phyloP scores from a whole-genome alignment of 2,888 invertebrate genomes.

The Geotrupes spiniger region DNA sequence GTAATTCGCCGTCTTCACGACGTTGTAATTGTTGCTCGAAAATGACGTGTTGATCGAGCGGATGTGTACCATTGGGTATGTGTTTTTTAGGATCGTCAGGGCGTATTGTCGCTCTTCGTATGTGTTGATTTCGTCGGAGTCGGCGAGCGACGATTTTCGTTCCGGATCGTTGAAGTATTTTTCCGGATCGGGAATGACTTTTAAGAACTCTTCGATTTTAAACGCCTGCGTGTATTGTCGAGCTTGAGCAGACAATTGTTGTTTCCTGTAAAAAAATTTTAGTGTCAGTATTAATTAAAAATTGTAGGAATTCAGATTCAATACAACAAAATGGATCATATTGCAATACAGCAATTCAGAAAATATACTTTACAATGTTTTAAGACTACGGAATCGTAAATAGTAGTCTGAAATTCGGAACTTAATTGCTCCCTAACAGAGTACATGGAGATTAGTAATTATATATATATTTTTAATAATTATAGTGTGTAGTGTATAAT shows the following conservation, averaged over 20 bases:
- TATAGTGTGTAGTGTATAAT: too few species aligned
- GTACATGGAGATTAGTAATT: too few species aligned
- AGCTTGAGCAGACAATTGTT: slow-evolving; percentile 44
- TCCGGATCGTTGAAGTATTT: slow-evolving; percentile 37
- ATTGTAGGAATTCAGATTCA: too few species aligned
- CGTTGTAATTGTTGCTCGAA: background rate
- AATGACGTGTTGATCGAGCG: background rate
- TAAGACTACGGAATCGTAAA: too few species aligned
- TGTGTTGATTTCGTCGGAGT: slow-evolving; percentile 6
- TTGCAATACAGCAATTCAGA: too few species aligned
- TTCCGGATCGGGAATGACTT: slow-evolving; percentile 50
- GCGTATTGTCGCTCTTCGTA: background rate
- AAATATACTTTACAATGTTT: too few species aligned
- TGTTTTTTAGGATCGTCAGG: slow-evolving; percentile 3
- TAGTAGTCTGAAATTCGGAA: too few species aligned
- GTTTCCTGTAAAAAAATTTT: slow-evolving; percentile 28
- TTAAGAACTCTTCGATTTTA: slow-evolving; percentile 47
- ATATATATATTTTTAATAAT: too few species aligned
- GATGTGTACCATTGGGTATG: background rate
- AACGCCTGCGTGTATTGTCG: slow-evolving; percentile 50
- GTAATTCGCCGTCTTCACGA: slow-evolving; percentile 14
- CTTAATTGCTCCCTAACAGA: too few species aligned
- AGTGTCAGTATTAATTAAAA: too few species aligned
- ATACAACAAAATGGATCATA: too few species aligned
- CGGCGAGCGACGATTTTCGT: slow-evolving; percentile 19